A percentile compares a stretch with the other conserved stretches of the same genome.
phyloP scores from a whole-genome alignment of 2,113 vertebrate genomes.

The Bubo blakistoni region DNA sequence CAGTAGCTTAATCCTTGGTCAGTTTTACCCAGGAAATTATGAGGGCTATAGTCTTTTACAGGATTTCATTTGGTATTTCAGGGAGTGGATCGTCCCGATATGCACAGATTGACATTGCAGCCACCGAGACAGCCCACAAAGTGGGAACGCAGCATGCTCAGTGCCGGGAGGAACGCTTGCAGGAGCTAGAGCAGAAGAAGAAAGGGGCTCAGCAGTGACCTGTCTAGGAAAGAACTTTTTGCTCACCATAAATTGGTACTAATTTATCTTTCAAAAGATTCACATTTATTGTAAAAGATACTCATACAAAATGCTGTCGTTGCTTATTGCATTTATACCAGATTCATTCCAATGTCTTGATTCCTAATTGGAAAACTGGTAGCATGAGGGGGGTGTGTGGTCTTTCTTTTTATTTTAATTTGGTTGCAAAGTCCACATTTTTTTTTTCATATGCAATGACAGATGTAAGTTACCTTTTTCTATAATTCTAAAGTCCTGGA shows the following conservation, averaged over 20 bases:
- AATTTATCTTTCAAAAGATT: neutral
- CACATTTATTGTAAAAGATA: neutral
- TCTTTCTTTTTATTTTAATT: neutral
- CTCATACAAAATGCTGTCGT: neutral
- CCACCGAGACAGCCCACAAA: conserved; percentile 82
- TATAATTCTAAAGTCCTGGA: neutral
- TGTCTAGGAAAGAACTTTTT: neutral
- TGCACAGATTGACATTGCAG: conserved; percentile 81
- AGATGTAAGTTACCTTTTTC: neutral
- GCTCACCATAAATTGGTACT: neutral
- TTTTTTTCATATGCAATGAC: neutral
- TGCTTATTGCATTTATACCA: neutral
- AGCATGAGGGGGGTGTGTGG: neutral
- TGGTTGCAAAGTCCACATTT: conserved; percentile 2
- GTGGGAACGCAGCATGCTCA: conserved; percentile 81
- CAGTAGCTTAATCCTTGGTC: neutral
- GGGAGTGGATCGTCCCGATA: conserved; percentile 77
- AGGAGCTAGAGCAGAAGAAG: conserved; percentile 77
- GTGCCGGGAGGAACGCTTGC: conserved; percentile 77
- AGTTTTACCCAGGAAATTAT: neutral
- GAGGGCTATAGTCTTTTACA: neutral
- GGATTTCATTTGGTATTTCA: conserved; percentile 32
- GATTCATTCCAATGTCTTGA: conserved; percentile 59
- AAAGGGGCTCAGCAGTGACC: conserved; percentile 73
- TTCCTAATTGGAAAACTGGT: conserved; percentile 58